phyloP scores from a whole-genome alignment of 53 echinoderm and acorn worm genomes.

The Holothuria scabra region DNA sequence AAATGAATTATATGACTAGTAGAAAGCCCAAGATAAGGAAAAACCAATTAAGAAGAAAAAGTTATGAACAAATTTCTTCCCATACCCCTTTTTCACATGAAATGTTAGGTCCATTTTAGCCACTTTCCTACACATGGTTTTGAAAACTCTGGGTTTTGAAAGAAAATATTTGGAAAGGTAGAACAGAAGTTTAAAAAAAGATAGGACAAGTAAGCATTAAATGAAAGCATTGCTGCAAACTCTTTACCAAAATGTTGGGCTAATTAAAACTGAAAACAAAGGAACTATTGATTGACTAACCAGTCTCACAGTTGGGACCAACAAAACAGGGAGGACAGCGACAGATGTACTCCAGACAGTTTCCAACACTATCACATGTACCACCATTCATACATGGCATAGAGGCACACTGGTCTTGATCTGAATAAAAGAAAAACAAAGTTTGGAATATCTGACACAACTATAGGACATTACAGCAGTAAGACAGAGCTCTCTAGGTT shows the following conservation, averaged over 20 bases:
- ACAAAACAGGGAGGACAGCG: slow-evolving; percentile 77
- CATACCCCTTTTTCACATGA: no score
- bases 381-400: slow-evolving; percentile 80
- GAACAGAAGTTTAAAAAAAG: not conserved
- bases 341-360: slow-evolving; percentile 73
- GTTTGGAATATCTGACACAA: no score
- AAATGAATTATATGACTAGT: no score
- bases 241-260: not conserved
- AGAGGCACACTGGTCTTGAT: slow-evolving; percentile 75
- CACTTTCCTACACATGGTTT: no score
- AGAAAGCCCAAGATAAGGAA: no score
- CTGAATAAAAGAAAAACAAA: slow-evolving; percentile 1
- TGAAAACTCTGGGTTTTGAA: no score
- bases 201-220: not conserved
- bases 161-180: no score
- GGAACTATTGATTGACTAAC: slow-evolving; percentile 51
- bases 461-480: no score
- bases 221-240: not conserved
- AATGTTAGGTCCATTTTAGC: no score
- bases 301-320: slow-evolving; percentile 70
- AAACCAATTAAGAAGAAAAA: not conserved
- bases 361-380: slow-evolving; percentile 65
- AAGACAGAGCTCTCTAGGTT: no score
- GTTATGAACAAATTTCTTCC: not conserved
- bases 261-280: not conserved